Conservation (phyloP, 2,797 vertebrate genomes). For the Otolemur crassicaudatus region DNA sequence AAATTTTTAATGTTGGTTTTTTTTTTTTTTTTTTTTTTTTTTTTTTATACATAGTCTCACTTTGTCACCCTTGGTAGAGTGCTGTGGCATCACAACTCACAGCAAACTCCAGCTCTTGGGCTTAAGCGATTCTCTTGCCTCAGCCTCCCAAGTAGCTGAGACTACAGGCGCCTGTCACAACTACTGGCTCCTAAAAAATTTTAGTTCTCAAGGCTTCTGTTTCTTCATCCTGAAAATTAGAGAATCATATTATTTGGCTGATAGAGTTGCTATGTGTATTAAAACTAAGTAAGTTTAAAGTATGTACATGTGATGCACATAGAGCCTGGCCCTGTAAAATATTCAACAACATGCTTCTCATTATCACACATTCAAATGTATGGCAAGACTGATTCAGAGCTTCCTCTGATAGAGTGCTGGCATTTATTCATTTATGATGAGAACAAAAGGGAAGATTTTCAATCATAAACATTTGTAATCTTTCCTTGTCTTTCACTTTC, state of each 20-base stretch:
- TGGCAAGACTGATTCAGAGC: background rate
- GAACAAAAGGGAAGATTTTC: background rate
- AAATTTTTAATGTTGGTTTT: no score
- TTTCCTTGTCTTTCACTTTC: background rate
- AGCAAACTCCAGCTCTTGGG: no score
- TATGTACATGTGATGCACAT: background rate
- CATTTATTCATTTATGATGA: background rate
- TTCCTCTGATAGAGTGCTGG: background rate
- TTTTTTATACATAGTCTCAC: no score
- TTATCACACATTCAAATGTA: background rate
- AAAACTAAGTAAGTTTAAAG: background rate
- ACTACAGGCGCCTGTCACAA: no score
- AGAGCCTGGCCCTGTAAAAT: background rate
- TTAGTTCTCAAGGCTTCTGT: background rate
- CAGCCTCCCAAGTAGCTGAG: no score
- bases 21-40: no score
- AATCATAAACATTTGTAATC: background rate
- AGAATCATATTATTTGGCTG: background rate
- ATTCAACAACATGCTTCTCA: background rate
- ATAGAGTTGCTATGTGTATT: background rate
- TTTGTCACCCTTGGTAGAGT: no score
- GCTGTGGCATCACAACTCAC: no score
- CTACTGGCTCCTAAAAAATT: rapidly evolving
- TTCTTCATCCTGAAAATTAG: background rate
- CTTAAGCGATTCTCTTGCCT: no score